Evolutionary conservation across 2,888 invertebrate species (phyloP).

Genomic region (Xylota sylvarum): DNA sequence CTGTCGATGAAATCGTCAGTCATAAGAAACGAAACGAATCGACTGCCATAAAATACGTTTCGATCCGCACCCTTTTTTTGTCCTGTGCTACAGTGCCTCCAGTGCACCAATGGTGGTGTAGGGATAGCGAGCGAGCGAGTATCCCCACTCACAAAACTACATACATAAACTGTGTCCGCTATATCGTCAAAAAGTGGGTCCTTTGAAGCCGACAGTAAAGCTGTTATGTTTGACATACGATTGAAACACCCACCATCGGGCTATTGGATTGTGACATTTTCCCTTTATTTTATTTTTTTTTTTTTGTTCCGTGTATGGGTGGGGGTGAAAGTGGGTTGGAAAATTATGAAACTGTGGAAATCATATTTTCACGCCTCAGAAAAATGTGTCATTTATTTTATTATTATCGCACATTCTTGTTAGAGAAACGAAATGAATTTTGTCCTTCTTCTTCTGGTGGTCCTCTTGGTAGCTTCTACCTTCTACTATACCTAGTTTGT

Average conservation of each 20-base stretch:
- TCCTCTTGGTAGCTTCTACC: background rate
- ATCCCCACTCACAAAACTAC: conserved; percentile 5
- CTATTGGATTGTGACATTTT: conserved; percentile 67
- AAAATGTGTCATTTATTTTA: conserved; percentile 75
- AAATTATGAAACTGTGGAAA: conserved; percentile 75
- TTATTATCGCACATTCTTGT: conserved; percentile 76
- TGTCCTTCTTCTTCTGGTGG: conserved; percentile 11
- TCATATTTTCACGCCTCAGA: conserved; percentile 75
- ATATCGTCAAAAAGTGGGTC: conserved; percentile 62
- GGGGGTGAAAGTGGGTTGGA: conserved; percentile 23
- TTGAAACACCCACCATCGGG: conserved; percentile 65
- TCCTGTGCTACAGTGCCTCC: conserved; percentile 2
- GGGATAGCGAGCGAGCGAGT: background rate
- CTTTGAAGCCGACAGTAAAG: conserved; percentile 55
- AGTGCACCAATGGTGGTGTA: conserved; percentile 17
- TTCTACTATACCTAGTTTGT: conserved; percentile 22
- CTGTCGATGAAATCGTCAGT: conserved; percentile 75
- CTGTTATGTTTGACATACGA: conserved; percentile 75
- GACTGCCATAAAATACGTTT: conserved; percentile 72
- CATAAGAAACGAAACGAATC: conserved; percentile 72
- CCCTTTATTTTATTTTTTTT: too few species aligned
- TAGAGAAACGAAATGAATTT: conserved; percentile 73
- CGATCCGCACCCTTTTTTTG: conserved; percentile 69
- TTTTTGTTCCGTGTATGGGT: conserved; percentile 6
- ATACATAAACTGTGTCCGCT: conserved; percentile 58